Conservation (phyloP, 2,888 invertebrate species). For the Cheilosia scutellata region DNA sequence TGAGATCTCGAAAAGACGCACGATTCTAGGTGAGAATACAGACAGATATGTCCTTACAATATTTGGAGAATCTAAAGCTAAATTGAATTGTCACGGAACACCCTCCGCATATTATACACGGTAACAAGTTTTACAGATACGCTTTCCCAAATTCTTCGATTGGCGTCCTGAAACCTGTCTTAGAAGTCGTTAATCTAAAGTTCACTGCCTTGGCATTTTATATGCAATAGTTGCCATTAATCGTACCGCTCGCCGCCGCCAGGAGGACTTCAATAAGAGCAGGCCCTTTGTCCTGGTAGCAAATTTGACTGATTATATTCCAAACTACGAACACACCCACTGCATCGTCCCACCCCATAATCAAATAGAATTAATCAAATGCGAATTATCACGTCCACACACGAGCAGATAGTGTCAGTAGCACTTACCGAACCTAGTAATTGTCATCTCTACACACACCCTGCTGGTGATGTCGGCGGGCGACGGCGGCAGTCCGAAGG, state of each 20-base stretch:
- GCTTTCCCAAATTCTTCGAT: no score
- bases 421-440: slow-evolving; percentile 72
- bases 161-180: no score
- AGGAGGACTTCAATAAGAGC: slow-evolving; percentile 1
- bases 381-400: slow-evolving; percentile 73
- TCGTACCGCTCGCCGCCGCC: background rate
- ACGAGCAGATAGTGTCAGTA: slow-evolving; percentile 72
- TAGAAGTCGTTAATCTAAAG: background rate
- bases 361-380: slow-evolving; percentile 75
- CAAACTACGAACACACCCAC: slow-evolving; percentile 36
- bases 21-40: no score
- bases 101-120: no score
- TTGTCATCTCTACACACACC: slow-evolving; percentile 65
- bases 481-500: background rate
- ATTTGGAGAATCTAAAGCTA: no score
- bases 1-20: no score
- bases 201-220: background rate
- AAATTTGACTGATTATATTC: slow-evolving; percentile 50
- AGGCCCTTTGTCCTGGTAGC: background rate
- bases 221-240: slow-evolving; percentile 6
- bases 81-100: no score
- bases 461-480: background rate
- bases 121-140: no score
- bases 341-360: slow-evolving; percentile 38
- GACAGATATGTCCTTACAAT: no score